These are phyloP conservation scores for Trisateles emortualis DNA, from an alignment of 2,888 invertebrate species.

Conservation along the genomic window DNA sequence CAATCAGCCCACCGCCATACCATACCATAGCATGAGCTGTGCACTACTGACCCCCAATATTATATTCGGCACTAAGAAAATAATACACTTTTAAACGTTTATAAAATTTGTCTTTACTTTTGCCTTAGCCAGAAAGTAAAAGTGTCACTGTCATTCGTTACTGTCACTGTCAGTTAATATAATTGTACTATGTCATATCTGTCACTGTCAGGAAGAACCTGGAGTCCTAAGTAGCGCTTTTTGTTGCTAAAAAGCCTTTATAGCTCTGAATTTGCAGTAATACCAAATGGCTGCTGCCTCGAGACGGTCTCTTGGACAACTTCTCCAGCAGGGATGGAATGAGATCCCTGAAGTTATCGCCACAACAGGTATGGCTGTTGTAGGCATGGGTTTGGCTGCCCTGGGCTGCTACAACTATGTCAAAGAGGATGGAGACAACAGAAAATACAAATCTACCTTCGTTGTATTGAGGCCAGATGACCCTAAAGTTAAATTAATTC, in stretches of 20 bases:
- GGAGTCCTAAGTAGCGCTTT: neutral
- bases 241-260: slow-evolving; percentile 7
- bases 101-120: too few relatives aligned
- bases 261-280: slow-evolving; percentile 1
- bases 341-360: slow-evolving; percentile 91
- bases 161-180: neutral
- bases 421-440: slow-evolving; percentile 89
- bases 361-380: slow-evolving; percentile 85
- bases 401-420: slow-evolving; percentile 82
- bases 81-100: too few relatives aligned
- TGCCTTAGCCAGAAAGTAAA: too few relatives aligned
- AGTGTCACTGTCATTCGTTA: neutral
- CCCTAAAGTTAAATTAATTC: slow-evolving; percentile 86
- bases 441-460: slow-evolving; percentile 88
- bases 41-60: too few relatives aligned
- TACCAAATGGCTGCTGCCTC: slow-evolving; percentile 67
- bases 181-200: too few relatives aligned
- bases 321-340: slow-evolving; percentile 84
- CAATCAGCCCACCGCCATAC: too few relatives aligned
- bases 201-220: neutral
- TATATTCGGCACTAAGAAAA: too few relatives aligned
- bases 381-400: slow-evolving; percentile 84
- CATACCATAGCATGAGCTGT: too few relatives aligned
- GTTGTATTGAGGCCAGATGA: slow-evolving; percentile 90
- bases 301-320: slow-evolving; percentile 69